Base-by-base conservation (phyloP, 2,113 vertebrate genomes). In the Prunella fulvescens region DNA sequence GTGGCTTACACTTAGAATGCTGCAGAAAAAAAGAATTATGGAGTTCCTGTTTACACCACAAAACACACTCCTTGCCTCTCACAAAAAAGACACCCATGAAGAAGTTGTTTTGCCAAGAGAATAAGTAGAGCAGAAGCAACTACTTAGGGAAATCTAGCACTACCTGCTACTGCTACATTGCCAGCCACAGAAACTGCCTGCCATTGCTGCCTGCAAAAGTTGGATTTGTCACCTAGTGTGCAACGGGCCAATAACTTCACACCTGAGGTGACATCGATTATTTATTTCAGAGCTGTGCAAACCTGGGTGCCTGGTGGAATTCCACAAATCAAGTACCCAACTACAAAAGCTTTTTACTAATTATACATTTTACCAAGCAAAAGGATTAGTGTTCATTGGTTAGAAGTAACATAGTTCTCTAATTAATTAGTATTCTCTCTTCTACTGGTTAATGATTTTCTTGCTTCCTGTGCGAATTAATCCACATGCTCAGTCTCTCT, bases 251-350 rank as follows among this genome's bases (percentile, higher is more conserved):
- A 4, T 10, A 60, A 35, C 42, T 31, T 31, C 48, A 47, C n/a
- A 74, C 14, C 40, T 0, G 0, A n/a, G 11, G 11, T 15, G 16
- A 53, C n/a, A 67, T 0, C 12, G 28, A 53, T 26, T 40, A 53
- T 47, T 39, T 53, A n/a, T 54, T 69, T 35, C 40, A 69, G 14
- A 76, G 40, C 16, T 69, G 20, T 1, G 1, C 29, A 47, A 31
- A 24, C 24, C 40, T 31, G 14, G 3, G 61, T 35, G 39, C 5
- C 19, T 0, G 0, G 6, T 31, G 11, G 24, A 53, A 82, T 40
- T 61, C 17, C 19, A 76, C 61, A 82, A 35, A 40, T 35, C 3
- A 40, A 67, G 11, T 39, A 54, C 4, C 9, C 40, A 82, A 54
- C 20, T 61, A 31, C 3, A 53, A 74, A 54, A 76, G 11, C 12